Base-by-base conservation (phyloP, 2,888 invertebrate genomes). In the Ctena decussata region DNA sequence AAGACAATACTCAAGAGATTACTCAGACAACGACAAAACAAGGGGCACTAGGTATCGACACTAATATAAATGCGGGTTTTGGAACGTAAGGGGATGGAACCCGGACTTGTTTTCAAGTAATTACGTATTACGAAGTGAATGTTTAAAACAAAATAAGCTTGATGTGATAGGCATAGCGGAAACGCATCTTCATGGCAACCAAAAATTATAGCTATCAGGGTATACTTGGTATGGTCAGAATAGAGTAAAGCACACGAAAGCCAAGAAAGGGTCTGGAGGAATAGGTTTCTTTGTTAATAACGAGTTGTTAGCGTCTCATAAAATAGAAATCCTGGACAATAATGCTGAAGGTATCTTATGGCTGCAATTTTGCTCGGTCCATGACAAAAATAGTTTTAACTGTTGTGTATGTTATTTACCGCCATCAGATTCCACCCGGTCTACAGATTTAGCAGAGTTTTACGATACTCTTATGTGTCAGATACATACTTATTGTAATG, bases 191-290 rank as follows among this genome's bases (percentile, higher is more conserved):
- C 8, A 8, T 18, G 72, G 24, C 32, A 41, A 74, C 15, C 60
- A 60, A 53, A 44, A 15, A 32, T 32, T 30, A 74, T 0, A 21
- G 11, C 32, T n/a, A 24, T 27, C 35, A 27, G 60, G 74, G 0
- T 74, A 74, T 35, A 46, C 24, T 11, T 74, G 74, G 74, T 30
- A 30, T n/a, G 74, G 74, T 12, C 44, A 74, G 30, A 74, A 74
- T 30, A 74, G 27, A 11, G 12, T 15, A 53, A 46, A 46, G 30
- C 46, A 74, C 24, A 32, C 12, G 12, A 46, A 32, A 15, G 53
- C 74, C 2, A 46, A 12, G 5, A 49, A 74, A 30, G 74, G 74
- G n/a, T 49, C 49, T 53, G 74, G 74, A 32, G 74, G 74, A 21
- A 35, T 74, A 15, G 74, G 74, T 21, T 18, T 39, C 32, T 76